A percentile compares a stretch with the other conserved stretches of the same genome.
Evolutionary conservation across 2,888 invertebrate species (phyloP).

Genomic region (Tipula helvola): DNA sequence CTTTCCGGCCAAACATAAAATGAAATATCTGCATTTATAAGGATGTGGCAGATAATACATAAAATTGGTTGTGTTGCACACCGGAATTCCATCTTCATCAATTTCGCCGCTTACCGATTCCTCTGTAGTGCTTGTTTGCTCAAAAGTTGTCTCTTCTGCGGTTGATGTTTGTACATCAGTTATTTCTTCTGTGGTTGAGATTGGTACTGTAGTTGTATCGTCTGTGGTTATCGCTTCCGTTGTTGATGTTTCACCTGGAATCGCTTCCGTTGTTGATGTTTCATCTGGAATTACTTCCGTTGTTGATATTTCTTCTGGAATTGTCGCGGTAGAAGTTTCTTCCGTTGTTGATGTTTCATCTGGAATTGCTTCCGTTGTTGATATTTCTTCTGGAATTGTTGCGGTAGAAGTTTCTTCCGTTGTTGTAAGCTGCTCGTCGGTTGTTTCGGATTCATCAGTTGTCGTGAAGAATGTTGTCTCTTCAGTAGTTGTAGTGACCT

Average conservation of each 20-base stretch:
- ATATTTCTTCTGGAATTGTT: not conserved
- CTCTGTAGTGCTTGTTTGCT: too few species aligned
- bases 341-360: not conserved
- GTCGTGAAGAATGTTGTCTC: not conserved
- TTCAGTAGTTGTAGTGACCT: not conserved
- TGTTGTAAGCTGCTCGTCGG: not conserved
- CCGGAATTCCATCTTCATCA: not conserved
- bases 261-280: too few species aligned
- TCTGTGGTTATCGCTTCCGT: too few species aligned
- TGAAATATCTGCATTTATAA: not conserved
- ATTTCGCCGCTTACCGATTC: not conserved
- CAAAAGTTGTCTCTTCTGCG: too few species aligned
- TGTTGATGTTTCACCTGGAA: too few species aligned
- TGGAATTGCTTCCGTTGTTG: not conserved
- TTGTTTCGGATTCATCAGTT: not conserved
- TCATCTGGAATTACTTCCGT: too few species aligned
- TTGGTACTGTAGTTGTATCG: too few species aligned
- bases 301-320: not conserved
- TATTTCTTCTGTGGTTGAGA: too few species aligned
- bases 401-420: not conserved
- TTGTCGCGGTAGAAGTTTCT: not conserved
- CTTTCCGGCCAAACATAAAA: not conserved
- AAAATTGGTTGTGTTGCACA: not conserved
- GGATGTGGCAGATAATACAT: not conserved
- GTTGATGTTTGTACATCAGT: too few species aligned